Evolutionary conservation across 2,888 invertebrate genomes (phyloP), one percentile per base, ranked within the genome.

Genomic region (Sesia bembeciformis): DNA sequence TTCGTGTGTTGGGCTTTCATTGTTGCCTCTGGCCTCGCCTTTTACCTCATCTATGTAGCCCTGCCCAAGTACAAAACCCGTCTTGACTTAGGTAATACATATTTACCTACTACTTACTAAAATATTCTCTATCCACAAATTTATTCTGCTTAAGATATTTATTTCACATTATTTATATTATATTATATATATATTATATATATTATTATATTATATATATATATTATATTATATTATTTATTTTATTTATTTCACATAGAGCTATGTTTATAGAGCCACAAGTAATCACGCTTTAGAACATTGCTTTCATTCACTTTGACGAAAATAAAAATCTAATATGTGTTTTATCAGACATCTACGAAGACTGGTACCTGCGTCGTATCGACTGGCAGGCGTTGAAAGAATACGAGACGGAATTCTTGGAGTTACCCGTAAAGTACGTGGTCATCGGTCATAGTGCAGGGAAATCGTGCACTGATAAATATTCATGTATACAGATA

Each of bases 1-100:
- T 87, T 81, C 74, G 80, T 84, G 59, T 86, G 86, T 72, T 88
- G 87, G 84, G 75, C 84, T 8, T 65, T 85, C 56, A 61, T 83
- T 42, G 78, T 85, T 38, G 77, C 78, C 49, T 66, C 66, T n/a
- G 78, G 71, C 42, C 74, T 87, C 53, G 70, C 74, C 51, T 60
- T 78, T 68, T 75, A 78, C 70, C 70, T 84, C 60, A 61, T 81
- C 66, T 65, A 70, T 60, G 67, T 72, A 60, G 70, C 70, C 38
- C 60, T 78, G 53, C 63, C 71, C 53, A 63, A 58, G 56, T 64
- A 66, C 8, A 68, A 64, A 55, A 63, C 58, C 3, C 76, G 79
- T 50, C 70, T 83, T 56, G 80, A 86, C 57, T 67, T 85, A 76
- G 86, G 87, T 87, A 85, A 76, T 46, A 23, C 23, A 23, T 23